phyloP scores from a whole-genome alignment of 2,888 invertebrate genomes.

The Arctia plantaginis region DNA sequence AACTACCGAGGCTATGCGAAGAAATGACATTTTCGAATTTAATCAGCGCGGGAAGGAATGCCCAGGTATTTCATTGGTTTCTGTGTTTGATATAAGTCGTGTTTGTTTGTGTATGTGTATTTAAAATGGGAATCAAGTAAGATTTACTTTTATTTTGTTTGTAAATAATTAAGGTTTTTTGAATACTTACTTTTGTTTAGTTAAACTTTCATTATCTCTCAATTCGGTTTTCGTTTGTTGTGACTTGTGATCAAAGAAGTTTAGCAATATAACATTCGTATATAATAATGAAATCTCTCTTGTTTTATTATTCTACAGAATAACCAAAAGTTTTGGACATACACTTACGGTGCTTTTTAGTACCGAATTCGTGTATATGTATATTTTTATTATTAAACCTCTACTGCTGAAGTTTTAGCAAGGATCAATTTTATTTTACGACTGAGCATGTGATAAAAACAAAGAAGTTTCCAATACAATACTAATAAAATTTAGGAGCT shows the following conservation, averaged over 20 bases:
- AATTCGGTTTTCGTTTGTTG: background rate
- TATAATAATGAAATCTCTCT: background rate
- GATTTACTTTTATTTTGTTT: conserved; percentile 20
- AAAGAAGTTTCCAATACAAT: background rate
- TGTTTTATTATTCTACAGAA: background rate
- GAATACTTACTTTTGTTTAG: background rate
- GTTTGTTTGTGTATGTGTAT: conserved; percentile 33
- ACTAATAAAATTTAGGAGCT: background rate
- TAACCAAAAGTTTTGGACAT: background rate
- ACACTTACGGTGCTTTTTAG: background rate
- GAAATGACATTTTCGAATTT: conserved; percentile 64
- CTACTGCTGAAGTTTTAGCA: background rate
- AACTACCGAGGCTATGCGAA: conserved; percentile 51
- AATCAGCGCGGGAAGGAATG: conserved; percentile 61
- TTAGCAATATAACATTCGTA: too few species aligned
- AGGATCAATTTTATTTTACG: background rate
- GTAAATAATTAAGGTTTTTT: background rate
- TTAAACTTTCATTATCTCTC: background rate
- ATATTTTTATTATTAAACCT: background rate
- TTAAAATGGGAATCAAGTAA: conserved; percentile 64
- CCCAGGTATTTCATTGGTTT: conserved; percentile 56
- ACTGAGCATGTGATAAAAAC: background rate
- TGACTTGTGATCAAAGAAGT: too few species aligned
- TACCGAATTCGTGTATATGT: background rate
- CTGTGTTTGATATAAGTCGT: conserved; percentile 55